Base-by-base conservation (phyloP, 2,888 invertebrate genomes). In the Caenorhabditis japonica region DNA sequence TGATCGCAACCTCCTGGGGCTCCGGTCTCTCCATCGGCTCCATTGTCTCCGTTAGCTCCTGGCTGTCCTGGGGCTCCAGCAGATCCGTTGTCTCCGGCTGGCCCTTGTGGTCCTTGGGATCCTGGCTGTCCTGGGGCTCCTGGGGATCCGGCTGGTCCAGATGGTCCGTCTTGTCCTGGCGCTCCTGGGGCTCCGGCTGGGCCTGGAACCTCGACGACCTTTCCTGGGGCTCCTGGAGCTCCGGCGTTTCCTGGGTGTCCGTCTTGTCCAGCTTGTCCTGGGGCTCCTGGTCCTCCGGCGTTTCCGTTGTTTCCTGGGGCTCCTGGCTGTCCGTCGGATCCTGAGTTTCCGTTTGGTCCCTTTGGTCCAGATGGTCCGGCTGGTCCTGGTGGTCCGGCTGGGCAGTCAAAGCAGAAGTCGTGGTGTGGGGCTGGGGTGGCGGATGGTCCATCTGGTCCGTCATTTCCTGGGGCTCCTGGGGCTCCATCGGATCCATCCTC, bases 311-410 rank as follows among this genome's bases (percentile, higher is more conserved):
- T 61, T 75, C 76, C 83, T 61, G 73, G 77, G 58, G n/a, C n/a
- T n/a, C n/a, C n/a, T n/a, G n/a, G n/a, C n/a, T n/a, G n/a, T n/a
- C n/a, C n/a, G n/a, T n/a, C n/a, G n/a, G n/a, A n/a, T n/a, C n/a
- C n/a, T n/a, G n/a, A n/a, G n/a, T n/a, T n/a, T n/a, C n/a, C n/a
- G 34, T 73, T 75, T 64, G 82, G 79, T 80, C 84, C 84, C 53
- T 84, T 80, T 47, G 80, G 82, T 75, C 84, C 84, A 25, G 73
- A 69, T 49, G 53, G 52, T 64, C 79, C 76, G 25, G 76, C 72
- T 49, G 69, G 72, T 68, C 79, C 80, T 46, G 78, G 68, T 43
- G 77, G 70, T 68, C 80, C 80, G 27, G 61, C 58, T 59, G 79
- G 77, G 74, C 82, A 79, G 52, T 82, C 79, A 62, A 76, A 76